Conservation (phyloP, 2,797 vertebrate genomes). For the Acanthiza pusilla region DNA sequence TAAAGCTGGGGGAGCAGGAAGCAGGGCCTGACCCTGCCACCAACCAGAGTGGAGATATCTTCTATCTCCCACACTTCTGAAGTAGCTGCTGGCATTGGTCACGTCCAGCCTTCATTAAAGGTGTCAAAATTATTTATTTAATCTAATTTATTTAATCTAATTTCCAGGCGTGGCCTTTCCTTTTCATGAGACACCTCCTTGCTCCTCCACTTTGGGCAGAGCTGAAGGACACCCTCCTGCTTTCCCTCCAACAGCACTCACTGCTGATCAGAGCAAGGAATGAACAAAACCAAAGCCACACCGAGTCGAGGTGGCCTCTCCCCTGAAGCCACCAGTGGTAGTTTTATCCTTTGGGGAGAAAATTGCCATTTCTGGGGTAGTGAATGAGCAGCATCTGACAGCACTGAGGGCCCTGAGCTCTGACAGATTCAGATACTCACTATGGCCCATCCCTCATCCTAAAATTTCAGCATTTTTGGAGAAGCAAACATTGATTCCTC, state of each 20-base stretch:
- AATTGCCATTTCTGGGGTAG: not conserved
- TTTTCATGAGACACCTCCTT: not conserved
- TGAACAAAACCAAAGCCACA: not conserved
- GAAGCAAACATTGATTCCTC: constrained; percentile 27
- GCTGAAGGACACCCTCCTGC: not conserved
- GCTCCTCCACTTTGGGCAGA: not conserved
- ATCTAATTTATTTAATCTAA: not conserved
- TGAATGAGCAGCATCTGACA: not conserved
- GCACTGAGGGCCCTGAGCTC: not conserved
- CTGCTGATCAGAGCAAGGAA: not conserved
- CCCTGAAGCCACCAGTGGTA: not conserved
- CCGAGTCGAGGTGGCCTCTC: not conserved
- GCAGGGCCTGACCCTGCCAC: not conserved
- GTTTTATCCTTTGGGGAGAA: not conserved
- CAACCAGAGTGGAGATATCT: not conserved
- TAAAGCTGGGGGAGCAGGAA: not conserved
- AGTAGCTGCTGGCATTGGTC: not conserved
- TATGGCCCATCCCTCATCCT: not conserved
- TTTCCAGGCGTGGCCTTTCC: not conserved
- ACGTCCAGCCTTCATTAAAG: not conserved
- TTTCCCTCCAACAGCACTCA: not conserved
- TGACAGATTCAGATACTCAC: not conserved
- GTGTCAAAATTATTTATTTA: not conserved
- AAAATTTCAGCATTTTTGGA: not conserved
- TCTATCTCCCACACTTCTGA: not conserved